A percentile compares a stretch with the other conserved stretches of the same genome.
Evolutionary conservation across 1,140 invertebrate species (phyloP).

Genomic region (Calliphora vicina): DNA sequence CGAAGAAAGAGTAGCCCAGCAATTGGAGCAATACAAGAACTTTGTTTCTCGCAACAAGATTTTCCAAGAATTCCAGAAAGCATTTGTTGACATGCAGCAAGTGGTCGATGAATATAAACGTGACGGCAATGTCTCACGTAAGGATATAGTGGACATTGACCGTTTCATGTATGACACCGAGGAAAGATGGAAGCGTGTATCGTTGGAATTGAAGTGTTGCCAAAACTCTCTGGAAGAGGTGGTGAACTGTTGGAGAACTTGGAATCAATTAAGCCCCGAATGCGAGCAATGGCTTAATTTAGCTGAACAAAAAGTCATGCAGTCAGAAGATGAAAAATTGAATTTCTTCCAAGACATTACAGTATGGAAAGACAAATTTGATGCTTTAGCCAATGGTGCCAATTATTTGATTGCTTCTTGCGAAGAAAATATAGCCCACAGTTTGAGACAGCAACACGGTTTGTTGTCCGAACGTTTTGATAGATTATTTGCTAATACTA

Average conservation of each 20-base stretch:
- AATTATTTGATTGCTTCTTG: conserved; percentile 89
- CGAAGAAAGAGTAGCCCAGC: conserved; percentile 81
- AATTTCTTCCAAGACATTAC: conserved; percentile 91
- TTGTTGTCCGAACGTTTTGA: conserved; percentile 82
- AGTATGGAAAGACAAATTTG: conserved; percentile 88
- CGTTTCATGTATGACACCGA: conserved; percentile 85
- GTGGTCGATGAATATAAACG: conserved; percentile 90
- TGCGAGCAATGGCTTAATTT: conserved; percentile 82
- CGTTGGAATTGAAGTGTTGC: conserved; percentile 88
- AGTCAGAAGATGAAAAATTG: conserved; percentile 84
- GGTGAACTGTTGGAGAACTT: conserved; percentile 86
- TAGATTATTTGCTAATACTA: conserved; percentile 80
- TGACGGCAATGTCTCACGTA: conserved; percentile 80
- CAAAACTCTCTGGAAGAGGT: conserved; percentile 90
- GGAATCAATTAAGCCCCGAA: conserved; percentile 75
- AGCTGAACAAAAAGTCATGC: conserved; percentile 78
- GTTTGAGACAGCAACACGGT: conserved; percentile 78
- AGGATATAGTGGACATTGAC: conserved; percentile 80
- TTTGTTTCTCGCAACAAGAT: conserved; percentile 91
- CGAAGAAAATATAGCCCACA: conserved; percentile 78
- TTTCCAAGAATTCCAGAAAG: conserved; percentile 94
- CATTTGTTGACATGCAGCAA: conserved; percentile 89
- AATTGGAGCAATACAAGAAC: conserved; percentile 89
- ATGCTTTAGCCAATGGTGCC: conserved; percentile 82
- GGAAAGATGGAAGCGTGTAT: conserved; percentile 88